Percentiles rank a stretch among this genome's conserved stretches.
These are phyloP conservation scores for Xanthostigma xanthostigma DNA, from an alignment of 2,888 invertebrate genomes.

Conservation along the genomic window DNA sequence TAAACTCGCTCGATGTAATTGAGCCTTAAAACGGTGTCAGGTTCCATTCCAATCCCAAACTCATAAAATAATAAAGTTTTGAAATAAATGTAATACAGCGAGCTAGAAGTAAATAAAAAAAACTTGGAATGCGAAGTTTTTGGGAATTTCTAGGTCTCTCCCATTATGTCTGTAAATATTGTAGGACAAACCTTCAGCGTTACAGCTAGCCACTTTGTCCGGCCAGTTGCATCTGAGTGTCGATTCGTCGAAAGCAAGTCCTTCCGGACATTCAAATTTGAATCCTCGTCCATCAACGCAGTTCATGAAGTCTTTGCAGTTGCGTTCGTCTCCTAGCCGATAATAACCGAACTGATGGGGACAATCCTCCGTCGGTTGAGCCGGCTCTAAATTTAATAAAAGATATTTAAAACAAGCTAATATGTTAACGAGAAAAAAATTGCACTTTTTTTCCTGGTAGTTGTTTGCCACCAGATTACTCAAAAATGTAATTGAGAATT, in stretches of 20 bases:
- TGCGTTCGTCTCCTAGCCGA: conserved; percentile 44
- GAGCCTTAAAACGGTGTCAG: too few relatives aligned
- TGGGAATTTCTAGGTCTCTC: not conserved
- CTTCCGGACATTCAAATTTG: conserved; percentile 67
- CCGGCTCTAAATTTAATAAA: conserved; percentile 36
- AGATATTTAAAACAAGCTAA: not conserved
- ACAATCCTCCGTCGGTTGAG: conserved; percentile 61
- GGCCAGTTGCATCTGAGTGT: conserved; percentile 78
- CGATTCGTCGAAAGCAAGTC: conserved; percentile 59
- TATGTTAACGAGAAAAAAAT: not conserved
- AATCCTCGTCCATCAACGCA: conserved; percentile 63
- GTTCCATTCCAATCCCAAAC: too few relatives aligned
- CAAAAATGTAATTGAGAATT: not conserved
- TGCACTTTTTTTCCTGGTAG: not conserved
- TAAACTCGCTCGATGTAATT: too few relatives aligned
- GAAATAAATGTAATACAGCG: too few relatives aligned
- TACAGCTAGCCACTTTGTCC: conserved; percentile 65
- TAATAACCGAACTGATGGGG: conserved; percentile 76
- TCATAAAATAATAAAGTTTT: too few relatives aligned
- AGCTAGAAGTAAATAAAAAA: too few relatives aligned
- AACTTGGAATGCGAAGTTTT: too few relatives aligned
- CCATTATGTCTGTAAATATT: conserved; percentile 1
- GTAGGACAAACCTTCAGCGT: conserved; percentile 50
- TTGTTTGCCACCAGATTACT: not conserved
- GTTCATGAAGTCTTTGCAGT: conserved; percentile 69